These are phyloP conservation scores for Acanthiza pusilla DNA, from an alignment of 2,797 vertebrate genomes.

Conservation along the genomic window DNA sequence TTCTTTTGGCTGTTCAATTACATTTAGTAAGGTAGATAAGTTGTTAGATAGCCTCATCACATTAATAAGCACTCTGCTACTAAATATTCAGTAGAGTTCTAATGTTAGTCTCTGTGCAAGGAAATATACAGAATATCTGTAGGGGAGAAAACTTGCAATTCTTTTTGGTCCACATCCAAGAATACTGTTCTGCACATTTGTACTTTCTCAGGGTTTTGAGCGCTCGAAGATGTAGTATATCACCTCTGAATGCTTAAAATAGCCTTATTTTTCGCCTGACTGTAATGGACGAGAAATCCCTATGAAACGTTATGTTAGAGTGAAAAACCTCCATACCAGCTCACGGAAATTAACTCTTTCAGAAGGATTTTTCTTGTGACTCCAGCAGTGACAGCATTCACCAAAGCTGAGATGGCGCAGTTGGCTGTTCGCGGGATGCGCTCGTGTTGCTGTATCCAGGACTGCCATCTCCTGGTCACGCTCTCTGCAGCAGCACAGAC, in stretches of 20 bases:
- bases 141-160: neutral
- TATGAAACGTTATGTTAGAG: neutral
- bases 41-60: neutral
- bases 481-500: neutral
- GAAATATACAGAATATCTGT: neutral
- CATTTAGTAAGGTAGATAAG: neutral
- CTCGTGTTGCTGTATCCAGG: neutral
- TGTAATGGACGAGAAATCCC: neutral
- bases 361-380: neutral
- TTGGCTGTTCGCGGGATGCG: neutral
- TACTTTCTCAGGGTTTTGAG: neutral
- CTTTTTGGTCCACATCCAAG: neutral
- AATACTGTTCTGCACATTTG: neutral
- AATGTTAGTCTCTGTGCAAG: neutral
- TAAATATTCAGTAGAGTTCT: neutral
- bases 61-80: neutral
- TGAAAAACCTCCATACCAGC: neutral
- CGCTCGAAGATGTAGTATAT: neutral
- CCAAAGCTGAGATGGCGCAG: rapidly evolving
- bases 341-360: neutral
- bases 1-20: neutral
- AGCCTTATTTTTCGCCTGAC: neutral
- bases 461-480: slow-evolving; percentile 25
- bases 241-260: neutral
- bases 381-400: neutral